These are phyloP conservation scores for Drosophila melanosoma DNA, from an alignment of 2,888 invertebrate species.

Conservation along the genomic window DNA sequence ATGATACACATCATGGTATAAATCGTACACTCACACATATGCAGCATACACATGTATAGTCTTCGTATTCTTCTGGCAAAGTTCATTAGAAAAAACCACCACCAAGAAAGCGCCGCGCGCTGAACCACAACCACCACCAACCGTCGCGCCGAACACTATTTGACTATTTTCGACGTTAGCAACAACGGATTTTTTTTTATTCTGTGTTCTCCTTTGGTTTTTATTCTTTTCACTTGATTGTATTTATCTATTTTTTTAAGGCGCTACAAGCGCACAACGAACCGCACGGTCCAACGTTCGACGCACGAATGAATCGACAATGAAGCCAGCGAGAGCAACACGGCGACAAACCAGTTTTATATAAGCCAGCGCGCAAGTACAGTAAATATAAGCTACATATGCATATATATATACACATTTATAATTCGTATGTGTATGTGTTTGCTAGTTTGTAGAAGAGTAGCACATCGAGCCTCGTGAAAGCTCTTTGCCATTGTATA, in stretches of 20 bases:
- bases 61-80: slow-evolving; percentile 56
- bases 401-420: slow-evolving; percentile 20
- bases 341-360: slow-evolving; percentile 72
- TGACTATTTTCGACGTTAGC: slow-evolving; percentile 77
- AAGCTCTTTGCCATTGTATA: slow-evolving; percentile 66
- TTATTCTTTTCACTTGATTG: slow-evolving; percentile 46
- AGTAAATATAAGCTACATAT: slow-evolving; percentile 65
- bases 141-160: slow-evolving; percentile 64
- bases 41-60: slow-evolving; percentile 26
- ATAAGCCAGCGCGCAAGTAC: slow-evolving; percentile 72
- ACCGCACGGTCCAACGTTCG: slow-evolving; percentile 82
- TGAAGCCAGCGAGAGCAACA: slow-evolving; percentile 63
- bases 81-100: slow-evolving; percentile 73
- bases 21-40: slow-evolving; percentile 29
- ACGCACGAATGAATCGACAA: slow-evolving; percentile 83
- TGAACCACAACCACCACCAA: slow-evolving; percentile 68
- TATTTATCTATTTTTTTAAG: slow-evolving; percentile 13
- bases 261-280: slow-evolving; percentile 68
- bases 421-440: slow-evolving; percentile 7
- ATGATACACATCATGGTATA: slow-evolving; percentile 53
- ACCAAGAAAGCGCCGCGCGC: slow-evolving; percentile 60
- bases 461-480: slow-evolving; percentile 44
- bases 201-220: slow-evolving; percentile 66
- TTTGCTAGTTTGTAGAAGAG: slow-evolving; percentile 35
- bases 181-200: slow-evolving; percentile 62